These are phyloP conservation scores for Petrosia ficiformis DNA, from an alignment of 37 sponge, comb jelly and placozoan species.

Conservation along the genomic window DNA sequence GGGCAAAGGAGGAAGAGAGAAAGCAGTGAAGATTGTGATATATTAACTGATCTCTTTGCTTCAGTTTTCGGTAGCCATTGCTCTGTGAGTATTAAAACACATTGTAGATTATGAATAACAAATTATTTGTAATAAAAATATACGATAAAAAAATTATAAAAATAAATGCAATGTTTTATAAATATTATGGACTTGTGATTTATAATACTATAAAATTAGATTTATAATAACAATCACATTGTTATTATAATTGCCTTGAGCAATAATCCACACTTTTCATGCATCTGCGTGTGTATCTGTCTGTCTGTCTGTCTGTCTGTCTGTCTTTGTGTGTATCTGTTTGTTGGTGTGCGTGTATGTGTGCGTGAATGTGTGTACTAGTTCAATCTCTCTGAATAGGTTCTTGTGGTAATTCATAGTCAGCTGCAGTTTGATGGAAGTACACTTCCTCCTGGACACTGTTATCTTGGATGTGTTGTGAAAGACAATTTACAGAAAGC, in stretches of 20 bases:
- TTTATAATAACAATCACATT: no score
- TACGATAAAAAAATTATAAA: neutral
- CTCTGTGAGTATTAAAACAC: conserved; percentile 11
- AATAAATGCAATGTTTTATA: no score
- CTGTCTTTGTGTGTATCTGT: no score
- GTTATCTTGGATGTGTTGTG: conserved; percentile 23
- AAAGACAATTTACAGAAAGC: conserved; percentile 44
- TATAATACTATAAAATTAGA: no score
- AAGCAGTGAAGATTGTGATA: conserved; percentile 46
- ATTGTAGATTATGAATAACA: neutral
- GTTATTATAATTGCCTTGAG: no score
- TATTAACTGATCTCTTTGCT: conserved; percentile 50
- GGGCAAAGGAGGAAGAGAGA: neutral
- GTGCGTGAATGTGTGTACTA: no score
- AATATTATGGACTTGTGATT: no score
- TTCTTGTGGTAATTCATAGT: conserved; percentile 48
- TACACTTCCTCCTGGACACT: conserved; percentile 5
- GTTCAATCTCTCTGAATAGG: conserved; percentile 16
- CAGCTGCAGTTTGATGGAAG: conserved; percentile 26
- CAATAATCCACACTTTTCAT: no score
- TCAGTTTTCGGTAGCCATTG: conserved; percentile 53
- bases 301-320: no score
- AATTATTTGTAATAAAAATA: neutral
- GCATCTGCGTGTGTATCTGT: no score
- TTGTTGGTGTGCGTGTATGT: no score